Evolutionary conservation across 2,888 invertebrate species (phyloP), one percentile per base, ranked within the genome.

Genomic region (Mantis religiosa): DNA sequence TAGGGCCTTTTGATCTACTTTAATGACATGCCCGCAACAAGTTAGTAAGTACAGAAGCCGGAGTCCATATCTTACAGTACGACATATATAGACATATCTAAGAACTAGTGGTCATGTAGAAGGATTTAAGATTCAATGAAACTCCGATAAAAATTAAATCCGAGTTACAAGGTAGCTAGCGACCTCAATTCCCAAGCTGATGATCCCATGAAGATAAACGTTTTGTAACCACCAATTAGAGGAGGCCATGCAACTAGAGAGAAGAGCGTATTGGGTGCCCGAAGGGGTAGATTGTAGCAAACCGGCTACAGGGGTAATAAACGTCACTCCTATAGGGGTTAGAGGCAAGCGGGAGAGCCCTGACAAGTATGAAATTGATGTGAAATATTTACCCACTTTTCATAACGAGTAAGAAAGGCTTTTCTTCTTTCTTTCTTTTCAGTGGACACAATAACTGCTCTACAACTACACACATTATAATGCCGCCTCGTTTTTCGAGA

Each of bases 351-450:
- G 28, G 54, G 41, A n/a, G 28, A 84, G 71, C 71, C 84, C 81
- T 84, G 88, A 88, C 88, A 88, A 71, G 84, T 83, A 81, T 88
- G 88, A 88, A 88, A 88, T 88, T 84, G 81, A 54, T 41, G 85
- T 88, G 88, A 88, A 88, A 88, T 88, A 88, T 88, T 88, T 88
- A 88, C 85, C 84, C 54, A 71, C 54, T 71, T 71, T 71, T 71
- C 54, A 71, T 71, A 71, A 71, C 54, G 54, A 71, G 54, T 71
- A 71, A 71, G 54, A 71, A 71, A 71, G 54, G 54, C 54, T 71
- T 71, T 71, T 71, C 54, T 71, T 71, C 54, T 71, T 71, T 25
- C 54, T 71, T 71, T 71, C 54, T 71, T 71, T 71, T 71, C 54
- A 71, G 54, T 71, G 20, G 54, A 71, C 54, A 71, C 54, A 71